Conservation (phyloP, 2,888 invertebrate species). For the Andrena hattorfiana region DNA sequence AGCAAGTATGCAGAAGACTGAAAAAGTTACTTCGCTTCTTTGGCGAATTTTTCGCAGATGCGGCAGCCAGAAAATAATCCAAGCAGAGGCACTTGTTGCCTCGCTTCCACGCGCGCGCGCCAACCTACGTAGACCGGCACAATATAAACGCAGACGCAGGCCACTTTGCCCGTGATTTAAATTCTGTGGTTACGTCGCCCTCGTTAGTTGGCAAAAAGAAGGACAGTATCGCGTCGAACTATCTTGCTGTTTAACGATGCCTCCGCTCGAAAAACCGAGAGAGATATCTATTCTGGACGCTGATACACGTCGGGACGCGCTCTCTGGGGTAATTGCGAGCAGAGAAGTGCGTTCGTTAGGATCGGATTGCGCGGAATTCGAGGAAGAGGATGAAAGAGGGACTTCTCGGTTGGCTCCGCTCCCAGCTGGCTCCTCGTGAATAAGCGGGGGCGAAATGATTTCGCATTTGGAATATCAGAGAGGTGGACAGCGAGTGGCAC, state of each 20-base stretch:
- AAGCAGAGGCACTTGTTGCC: slow-evolving; percentile 21
- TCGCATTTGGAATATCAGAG: slow-evolving; percentile 62
- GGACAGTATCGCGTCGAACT: not conserved
- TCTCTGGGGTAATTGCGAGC: slow-evolving; percentile 22
- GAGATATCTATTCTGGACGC: slow-evolving; percentile 31
- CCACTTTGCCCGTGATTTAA: not conserved
- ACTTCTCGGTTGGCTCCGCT: slow-evolving; percentile 65
- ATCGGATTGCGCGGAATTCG: slow-evolving; percentile 68
- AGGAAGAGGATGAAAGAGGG: slow-evolving; percentile 62
- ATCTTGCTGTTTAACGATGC: not conserved
- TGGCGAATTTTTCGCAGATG: not conserved
- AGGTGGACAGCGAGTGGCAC: not conserved
- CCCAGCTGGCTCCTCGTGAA: slow-evolving; percentile 64
- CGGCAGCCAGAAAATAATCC: not conserved
- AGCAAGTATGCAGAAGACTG: not conserved
- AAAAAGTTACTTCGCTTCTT: slow-evolving; percentile 14
- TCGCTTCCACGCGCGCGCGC: no score
- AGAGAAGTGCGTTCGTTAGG: slow-evolving; percentile 34
- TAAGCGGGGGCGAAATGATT: slow-evolving; percentile 68
- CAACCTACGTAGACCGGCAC: no score
- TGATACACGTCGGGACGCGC: not conserved
- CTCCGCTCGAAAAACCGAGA: not conserved
- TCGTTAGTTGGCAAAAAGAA: not conserved
- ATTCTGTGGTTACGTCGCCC: not conserved
- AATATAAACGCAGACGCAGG: not conserved